phyloP scores from a whole-genome alignment of 2,113 vertebrate genomes.

The Syngnathoides biaculeatus region DNA sequence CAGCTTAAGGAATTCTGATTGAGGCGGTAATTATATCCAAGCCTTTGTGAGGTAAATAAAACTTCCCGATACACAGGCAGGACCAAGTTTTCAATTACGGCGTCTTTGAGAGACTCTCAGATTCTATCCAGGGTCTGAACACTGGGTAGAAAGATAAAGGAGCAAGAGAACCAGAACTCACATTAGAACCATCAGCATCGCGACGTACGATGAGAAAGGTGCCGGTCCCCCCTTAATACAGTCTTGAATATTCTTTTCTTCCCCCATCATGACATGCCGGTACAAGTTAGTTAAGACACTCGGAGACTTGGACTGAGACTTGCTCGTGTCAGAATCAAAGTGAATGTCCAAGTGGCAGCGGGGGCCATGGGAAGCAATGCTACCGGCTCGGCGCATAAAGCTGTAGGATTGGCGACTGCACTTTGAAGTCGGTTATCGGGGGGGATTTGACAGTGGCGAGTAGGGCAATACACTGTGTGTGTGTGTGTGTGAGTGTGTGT shows the following conservation, averaged over 20 bases:
- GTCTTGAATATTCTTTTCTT: conserved; percentile 65
- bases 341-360: conserved; percentile 5
- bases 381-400: conserved; percentile 55
- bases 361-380: conserved; percentile 54
- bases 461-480: conserved; percentile 47
- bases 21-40: conserved; percentile 69
- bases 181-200: conserved; percentile 47
- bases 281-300: conserved; percentile 19
- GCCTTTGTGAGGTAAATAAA: conserved; percentile 61
- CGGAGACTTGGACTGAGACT: conserved; percentile 7
- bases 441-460: conserved; percentile 48
- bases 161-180: conserved; percentile 49
- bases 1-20: conserved; percentile 64
- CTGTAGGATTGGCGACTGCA: conserved; percentile 52
- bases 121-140: conserved; percentile 29
- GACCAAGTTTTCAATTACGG: conserved; percentile 59
- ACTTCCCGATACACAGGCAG: conserved; percentile 41
- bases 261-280: conserved; percentile 49
- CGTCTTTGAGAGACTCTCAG: conserved; percentile 29
- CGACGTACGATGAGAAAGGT: conserved; percentile 16
- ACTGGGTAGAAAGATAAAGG: conserved; percentile 60
- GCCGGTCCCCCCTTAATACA: conserved; percentile 40
- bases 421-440: conserved; percentile 68
- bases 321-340: conserved; percentile 4
- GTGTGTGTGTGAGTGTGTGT: conserved; percentile 26